Base-by-base conservation (phyloP, 2,797 vertebrate genomes). In the Myripristis murdjan region DNA sequence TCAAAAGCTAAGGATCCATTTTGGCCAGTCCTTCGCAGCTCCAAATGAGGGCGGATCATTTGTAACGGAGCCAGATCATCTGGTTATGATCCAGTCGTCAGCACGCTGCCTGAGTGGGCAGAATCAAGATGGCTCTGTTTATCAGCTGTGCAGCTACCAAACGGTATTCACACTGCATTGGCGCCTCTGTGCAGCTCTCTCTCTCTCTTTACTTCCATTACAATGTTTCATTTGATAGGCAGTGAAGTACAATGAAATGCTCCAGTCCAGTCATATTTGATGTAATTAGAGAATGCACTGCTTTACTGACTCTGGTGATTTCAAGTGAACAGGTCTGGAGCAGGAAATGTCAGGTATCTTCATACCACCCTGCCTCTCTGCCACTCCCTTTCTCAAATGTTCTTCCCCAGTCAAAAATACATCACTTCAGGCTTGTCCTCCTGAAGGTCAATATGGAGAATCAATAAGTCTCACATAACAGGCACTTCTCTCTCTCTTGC, bases 51-150 rank as follows among this genome's bases (percentile, higher is more conserved):
- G 62, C 58, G 77, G 70, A 80, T 92, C 84, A 80, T 81, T 89
- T 83, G 83, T 84, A 89, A 89, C 46, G 0, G 78, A 86, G 85
- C 83, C 86, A 84, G 83, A 92, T 89, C 73, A 87, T 89, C 79
- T 90, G 84, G 71, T 88, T 85, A 79, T 88, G 87, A 91, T 89
- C 85, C 83, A 84, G 85, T 85, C 84, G 87, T 89, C 78, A 69
- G 70, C 22, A 51, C 54, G 20, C 53, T 35, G 90, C 87, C 86
- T 87, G 78, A 79, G 62, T 83, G 83, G 75, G 79, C 88, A 91
- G 81, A 86, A 86, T 73, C 82, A 74, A 83, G 82, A 90, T 78
- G 79, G 58, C 74, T 75, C 76, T 84, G 72, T 88, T 88, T 84
- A 87, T 89, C 86, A 86, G 80, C 82, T 78, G 77, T 85, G 74